phyloP scores from a whole-genome alignment of 2,888 invertebrate genomes.

The Coremacera marginata region DNA sequence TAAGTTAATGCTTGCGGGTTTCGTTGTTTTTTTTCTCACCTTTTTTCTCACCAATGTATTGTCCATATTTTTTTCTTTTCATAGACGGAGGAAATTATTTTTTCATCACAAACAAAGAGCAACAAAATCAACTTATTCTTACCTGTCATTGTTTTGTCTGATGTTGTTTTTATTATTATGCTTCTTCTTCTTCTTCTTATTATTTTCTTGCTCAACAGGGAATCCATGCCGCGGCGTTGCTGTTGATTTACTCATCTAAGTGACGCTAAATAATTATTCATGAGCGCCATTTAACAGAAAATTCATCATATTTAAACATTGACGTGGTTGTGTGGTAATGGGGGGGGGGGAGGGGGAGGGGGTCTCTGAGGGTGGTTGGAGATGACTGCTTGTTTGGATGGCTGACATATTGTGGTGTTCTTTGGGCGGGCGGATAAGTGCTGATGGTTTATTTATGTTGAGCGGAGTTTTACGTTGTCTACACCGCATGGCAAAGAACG shows the following conservation, averaged over 20 bases:
- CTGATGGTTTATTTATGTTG: too few relatives aligned
- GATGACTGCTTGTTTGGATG: too few relatives aligned
- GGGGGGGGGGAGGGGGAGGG: too few relatives aligned
- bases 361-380: too few relatives aligned
- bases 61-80: too few relatives aligned
- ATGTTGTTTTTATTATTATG: not conserved
- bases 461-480: too few relatives aligned
- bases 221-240: not conserved
- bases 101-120: not conserved
- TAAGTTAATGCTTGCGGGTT: not conserved
- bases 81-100: not conserved
- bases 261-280: slow-evolving; percentile 23
- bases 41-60: too few relatives aligned
- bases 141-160: not conserved
- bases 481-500: too few relatives aligned
- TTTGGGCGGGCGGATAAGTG: too few relatives aligned
- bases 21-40: not conserved
- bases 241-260: slow-evolving; percentile 20
- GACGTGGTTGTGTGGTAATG: too few relatives aligned
- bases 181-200: not conserved
- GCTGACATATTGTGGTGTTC: too few relatives aligned
- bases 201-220: not conserved
- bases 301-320: slow-evolving; percentile 11
- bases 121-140: too few relatives aligned
- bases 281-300: slow-evolving; percentile 19